Evolutionary conservation across 2,888 invertebrate species (phyloP).

Genomic region (Lacanobia wlatinum): DNA sequence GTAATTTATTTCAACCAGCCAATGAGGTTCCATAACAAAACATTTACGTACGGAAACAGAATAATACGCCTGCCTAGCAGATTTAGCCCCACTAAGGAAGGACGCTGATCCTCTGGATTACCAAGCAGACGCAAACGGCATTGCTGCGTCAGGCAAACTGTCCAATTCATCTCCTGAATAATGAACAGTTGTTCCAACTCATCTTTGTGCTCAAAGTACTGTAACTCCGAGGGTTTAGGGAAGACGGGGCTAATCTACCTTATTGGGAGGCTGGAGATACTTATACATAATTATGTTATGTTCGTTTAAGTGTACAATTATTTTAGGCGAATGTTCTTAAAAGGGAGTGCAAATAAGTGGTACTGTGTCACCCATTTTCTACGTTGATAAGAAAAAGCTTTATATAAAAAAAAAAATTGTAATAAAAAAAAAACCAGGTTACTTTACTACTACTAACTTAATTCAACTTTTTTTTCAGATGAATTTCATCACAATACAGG

Average conservation of each 20-base stretch:
- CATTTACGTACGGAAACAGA: conserved; percentile 20
- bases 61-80: conserved; percentile 27
- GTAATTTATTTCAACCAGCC: too few species aligned
- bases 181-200: conserved; percentile 46
- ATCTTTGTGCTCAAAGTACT: conserved; percentile 38
- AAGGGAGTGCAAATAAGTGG: too few species aligned
- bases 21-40: conserved; percentile 24
- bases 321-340: background rate
- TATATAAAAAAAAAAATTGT: too few species aligned
- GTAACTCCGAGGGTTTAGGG: conserved; percentile 11
- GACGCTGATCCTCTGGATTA: conserved; percentile 64
- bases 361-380: too few species aligned
- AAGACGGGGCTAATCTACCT: conserved; percentile 33
- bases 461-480: too few species aligned
- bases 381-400: too few species aligned
- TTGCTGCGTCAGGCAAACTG: conserved; percentile 46
- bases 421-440: too few species aligned
- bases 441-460: too few species aligned
- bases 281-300: background rate
- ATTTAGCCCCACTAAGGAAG: conserved; percentile 26
- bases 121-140: conserved; percentile 33
- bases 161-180: conserved; percentile 53
- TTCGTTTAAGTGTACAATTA: background rate
- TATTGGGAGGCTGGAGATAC: conserved; percentile 13
- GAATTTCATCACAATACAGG: too few species aligned